Base-by-base conservation (phyloP, 1,140 invertebrate species). In the Teleopsis dalmanni region DNA sequence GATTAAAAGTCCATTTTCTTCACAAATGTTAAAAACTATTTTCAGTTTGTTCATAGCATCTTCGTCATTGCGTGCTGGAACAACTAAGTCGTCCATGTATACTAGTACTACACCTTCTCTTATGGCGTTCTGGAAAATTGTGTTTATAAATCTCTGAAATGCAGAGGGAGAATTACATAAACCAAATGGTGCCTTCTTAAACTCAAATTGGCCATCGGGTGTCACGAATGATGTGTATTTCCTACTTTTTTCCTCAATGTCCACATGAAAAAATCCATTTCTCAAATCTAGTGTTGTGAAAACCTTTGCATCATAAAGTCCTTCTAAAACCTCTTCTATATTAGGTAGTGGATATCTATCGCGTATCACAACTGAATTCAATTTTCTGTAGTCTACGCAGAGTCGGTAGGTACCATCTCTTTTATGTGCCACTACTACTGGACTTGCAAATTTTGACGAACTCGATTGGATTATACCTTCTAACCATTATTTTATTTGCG, bases 1-100 rank as follows among this genome's bases (percentile, higher is more conserved):
- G 0, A 72, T 56, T 23, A 54, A 11, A 18, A 73, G 47, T 3
- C 64, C 69, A 59, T 64, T 63, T 2, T 70, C 49, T 9, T 35
- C 44, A 5, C 62, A 56, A 2, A 50, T 35, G 8, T 47, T n/a
- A 13, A 70, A 37, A 3, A 68, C 57, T 18, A 4, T 44, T 19
- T 43, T n/a, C 13, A 29, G 10, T 18, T 29, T n/a, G n/a, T n/a
- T n/a, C n/a, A n/a, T n/a, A n/a, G n/a, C n/a, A n/a, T n/a, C n/a
- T n/a, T n/a, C n/a, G n/a, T n/a, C n/a, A n/a, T n/a, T n/a, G n/a
- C n/a, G n/a, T n/a, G n/a, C n/a, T n/a, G n/a, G n/a, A n/a, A n/a
- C n/a, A n/a, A n/a, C n/a, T n/a, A 50, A 21, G 22, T 44, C 48
- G 23, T 50, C 48, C 11, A 50, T 29, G 29, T 50, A 50, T 2